These are phyloP conservation scores for Chrysolina americana DNA, from an alignment of 2,888 invertebrate species.

Conservation along the genomic window DNA sequence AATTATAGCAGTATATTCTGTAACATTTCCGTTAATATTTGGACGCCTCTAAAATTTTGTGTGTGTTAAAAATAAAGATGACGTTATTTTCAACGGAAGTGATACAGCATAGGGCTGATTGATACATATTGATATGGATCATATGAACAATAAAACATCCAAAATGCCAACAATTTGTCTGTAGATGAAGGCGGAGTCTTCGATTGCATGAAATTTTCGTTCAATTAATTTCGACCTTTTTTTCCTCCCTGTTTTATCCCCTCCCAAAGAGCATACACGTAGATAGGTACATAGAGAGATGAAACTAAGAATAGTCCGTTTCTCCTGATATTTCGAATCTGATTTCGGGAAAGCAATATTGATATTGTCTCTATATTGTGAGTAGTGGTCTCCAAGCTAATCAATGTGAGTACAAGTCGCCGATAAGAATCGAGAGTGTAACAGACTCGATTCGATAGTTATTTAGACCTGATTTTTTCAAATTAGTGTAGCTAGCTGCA, in stretches of 20 bases:
- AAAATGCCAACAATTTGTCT: no score
- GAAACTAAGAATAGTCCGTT: slow-evolving; percentile 38
- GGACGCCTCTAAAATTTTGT: no score
- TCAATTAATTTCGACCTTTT: neutral
- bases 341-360: slow-evolving; percentile 25
- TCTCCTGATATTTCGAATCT: slow-evolving; percentile 34
- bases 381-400: slow-evolving; percentile 39
- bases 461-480: slow-evolving; percentile 36
- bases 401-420: slow-evolving; percentile 35
- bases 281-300: slow-evolving; percentile 69
- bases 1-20: no score
- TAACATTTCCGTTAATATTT: no score
- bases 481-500: slow-evolving; percentile 54
- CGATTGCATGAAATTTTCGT: no score
- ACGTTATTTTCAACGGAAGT: no score
- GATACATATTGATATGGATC: no score
- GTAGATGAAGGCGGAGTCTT: no score
- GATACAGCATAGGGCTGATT: no score
- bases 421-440: slow-evolving; percentile 30
- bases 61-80: no score
- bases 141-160: no score
- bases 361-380: neutral
- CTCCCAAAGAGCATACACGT: slow-evolving; percentile 63
- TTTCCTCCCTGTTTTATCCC: slow-evolving; percentile 35
- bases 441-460: slow-evolving; percentile 14